Base-by-base conservation (phyloP, 2,888 invertebrate species). In the Ophion slaviceki region DNA sequence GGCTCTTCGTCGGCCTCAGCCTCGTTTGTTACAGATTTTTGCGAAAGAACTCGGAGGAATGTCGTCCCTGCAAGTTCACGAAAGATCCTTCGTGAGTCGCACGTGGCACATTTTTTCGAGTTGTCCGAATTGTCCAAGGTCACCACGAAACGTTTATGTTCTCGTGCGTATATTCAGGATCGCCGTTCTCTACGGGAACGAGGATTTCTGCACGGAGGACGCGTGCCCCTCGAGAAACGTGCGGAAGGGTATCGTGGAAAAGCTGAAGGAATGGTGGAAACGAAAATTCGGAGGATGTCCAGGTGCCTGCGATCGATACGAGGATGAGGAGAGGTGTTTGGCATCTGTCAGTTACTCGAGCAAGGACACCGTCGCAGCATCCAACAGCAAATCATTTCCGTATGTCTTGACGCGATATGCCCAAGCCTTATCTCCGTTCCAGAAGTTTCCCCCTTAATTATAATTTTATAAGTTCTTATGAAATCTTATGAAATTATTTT, bases 271-370 rank as follows among this genome's bases (percentile, higher is more conserved):
- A 45, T 90, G 87, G 81, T 91, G 89, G 88, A 88, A 71, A 62
- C 87, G 66, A 14, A 91, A 82, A 45, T 88, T 89, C 75, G 87
- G 87, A n/a, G 86, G 84, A 82, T 88, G 88, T 80, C 88, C 87
- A n/a, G 88, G 87, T n/a, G 86, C 81, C 28, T 89, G 88, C 17
- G 81, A 89, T 80, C 84, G 75, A 20, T 87, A 87, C 62, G 85
- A 81, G 14, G 92, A 92, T 68, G 92, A 92, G 74, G 92, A 92
- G 77, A 89, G 89, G 75, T 92, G 89, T 84, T 87, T 92, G 75
- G 91, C 90, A 0, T 89, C 91, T 14, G 90, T 92, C 70, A 92
- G 84, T 88, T 92, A 92, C 72, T 88, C 86, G 82, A 92, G 91
- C 81, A 92, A 90, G 79, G 91, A 90, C 61, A 88, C 89, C 6